phyloP scores from a whole-genome alignment of 2,113 vertebrate genomes.

The Oncorhynchus gorbuscha region DNA sequence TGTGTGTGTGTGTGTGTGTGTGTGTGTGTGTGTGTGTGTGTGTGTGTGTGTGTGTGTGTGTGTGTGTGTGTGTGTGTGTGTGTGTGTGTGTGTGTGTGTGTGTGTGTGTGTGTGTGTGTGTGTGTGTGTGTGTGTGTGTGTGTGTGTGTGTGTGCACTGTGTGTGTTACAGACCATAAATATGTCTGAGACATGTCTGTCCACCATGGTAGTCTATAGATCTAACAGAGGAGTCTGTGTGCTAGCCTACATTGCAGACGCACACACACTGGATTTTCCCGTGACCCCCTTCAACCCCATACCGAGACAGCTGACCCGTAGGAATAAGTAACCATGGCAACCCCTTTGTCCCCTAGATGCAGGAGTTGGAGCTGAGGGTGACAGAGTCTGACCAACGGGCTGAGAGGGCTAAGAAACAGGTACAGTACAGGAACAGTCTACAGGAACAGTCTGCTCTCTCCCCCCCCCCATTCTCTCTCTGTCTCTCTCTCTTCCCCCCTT shows the following conservation, averaged over 20 bases:
- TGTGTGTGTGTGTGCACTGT: no score
- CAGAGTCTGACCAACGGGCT: conserved; percentile 87
- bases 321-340: conserved; percentile 13
- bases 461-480: neutral
- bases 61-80: no score
- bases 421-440: conserved; percentile 14
- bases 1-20: neutral
- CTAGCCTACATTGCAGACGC: no score
- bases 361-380: conserved; percentile 89
- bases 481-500: conserved; percentile 9
- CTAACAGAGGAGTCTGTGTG: neutral
- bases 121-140: neutral
- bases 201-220: no score
- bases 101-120: neutral
- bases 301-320: neutral
- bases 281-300: neutral
- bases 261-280: conserved; percentile 14
- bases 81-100: conserved; percentile 5
- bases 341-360: conserved; percentile 81
- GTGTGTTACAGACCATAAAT: no score
- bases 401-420: conserved; percentile 93
- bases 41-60: neutral
- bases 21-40: no score
- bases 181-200: no score
- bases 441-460: no score